phyloP scores from a whole-genome alignment of 2,797 vertebrate genomes.

The Anguilla marmorata region DNA sequence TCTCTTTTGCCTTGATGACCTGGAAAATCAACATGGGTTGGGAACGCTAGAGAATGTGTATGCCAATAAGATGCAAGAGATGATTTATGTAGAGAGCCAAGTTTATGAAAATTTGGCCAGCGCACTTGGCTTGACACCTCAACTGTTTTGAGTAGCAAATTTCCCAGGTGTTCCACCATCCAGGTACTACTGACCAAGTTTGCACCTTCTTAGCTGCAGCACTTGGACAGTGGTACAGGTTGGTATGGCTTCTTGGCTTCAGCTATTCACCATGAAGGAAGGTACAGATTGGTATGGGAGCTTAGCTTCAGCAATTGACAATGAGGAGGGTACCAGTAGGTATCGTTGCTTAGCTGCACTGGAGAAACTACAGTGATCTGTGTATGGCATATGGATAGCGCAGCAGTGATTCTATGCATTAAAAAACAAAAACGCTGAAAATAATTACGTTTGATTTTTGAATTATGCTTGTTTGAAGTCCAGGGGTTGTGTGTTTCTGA shows the following conservation, averaged over 20 bases:
- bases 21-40: neutral
- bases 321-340: neutral
- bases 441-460: neutral
- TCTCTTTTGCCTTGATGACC: neutral
- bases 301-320: neutral
- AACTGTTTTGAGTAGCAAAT: neutral
- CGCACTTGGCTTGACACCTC: neutral
- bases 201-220: no score
- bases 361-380: neutral
- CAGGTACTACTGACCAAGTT: no score
- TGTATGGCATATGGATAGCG: no score
- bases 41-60: no score
- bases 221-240: no score
- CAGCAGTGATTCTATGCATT: neutral
- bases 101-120: neutral
- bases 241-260: no score
- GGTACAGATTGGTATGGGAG: neutral
- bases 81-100: no score
- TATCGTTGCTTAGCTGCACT: neutral
- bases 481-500: neutral
- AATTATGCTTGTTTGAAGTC: neutral
- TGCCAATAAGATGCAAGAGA: neutral
- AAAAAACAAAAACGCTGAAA: no score
- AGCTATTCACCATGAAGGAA: neutral
- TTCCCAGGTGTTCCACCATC: neutral